Conservation (phyloP, 2,888 invertebrate genomes). For the Heteropelma amictum region DNA sequence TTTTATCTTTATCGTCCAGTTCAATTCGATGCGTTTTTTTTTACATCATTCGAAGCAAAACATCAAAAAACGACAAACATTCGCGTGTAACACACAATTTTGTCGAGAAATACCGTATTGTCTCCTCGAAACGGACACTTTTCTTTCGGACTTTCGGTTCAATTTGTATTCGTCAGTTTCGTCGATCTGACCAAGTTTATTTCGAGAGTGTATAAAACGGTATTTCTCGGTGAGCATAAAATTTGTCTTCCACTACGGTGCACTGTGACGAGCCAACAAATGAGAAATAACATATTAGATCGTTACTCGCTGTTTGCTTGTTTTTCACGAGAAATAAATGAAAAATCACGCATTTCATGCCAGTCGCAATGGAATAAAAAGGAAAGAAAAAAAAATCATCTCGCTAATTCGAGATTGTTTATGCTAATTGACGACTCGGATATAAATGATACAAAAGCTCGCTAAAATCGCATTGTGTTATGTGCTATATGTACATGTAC, state of each 20-base stretch:
- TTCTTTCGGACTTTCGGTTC: neutral
- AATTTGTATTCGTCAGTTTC: neutral
- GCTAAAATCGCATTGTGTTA: constrained; percentile 28
- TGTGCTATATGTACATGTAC: constrained; percentile 14
- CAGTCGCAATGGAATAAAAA: constrained; percentile 31
- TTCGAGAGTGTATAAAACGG: constrained; percentile 10
- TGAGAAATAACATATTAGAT: neutral
- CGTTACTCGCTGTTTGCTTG: neutral
- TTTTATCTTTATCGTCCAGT: constrained; percentile 41
- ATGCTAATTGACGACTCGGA: constrained; percentile 38
- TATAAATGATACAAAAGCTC: constrained; percentile 39
- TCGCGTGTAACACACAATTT: neutral
- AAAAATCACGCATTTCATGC: constrained; percentile 52
- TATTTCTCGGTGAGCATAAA: constrained; percentile 25
- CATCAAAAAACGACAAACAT: constrained; percentile 29
- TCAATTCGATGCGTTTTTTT: neutral
- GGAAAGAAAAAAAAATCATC: constrained; percentile 34
- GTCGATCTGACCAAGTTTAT: too few relatives aligned
- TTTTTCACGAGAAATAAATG: neutral
- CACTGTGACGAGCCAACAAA: neutral
- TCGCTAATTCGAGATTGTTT: constrained; percentile 31
- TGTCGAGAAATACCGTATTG: constrained; percentile 11
- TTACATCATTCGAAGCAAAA: constrained; percentile 48
- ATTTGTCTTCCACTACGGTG: neutral
- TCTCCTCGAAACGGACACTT: neutral